These are phyloP conservation scores for Tryphoninae sp. DNA, from an alignment of 2,888 invertebrate species.

Conservation along the genomic window DNA sequence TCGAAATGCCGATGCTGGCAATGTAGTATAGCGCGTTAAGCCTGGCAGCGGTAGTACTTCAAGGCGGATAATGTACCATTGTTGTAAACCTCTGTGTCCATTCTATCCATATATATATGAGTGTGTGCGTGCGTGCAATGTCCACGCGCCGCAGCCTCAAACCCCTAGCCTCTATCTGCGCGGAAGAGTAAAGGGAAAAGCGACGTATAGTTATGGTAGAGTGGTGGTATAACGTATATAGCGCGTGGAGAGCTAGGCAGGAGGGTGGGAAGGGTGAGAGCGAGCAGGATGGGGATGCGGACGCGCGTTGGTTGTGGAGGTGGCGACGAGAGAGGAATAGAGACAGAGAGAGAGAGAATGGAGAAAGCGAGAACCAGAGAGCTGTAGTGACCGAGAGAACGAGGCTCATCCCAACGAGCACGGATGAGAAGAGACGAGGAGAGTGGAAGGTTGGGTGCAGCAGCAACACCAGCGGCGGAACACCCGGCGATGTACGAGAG, in stretches of 20 bases:
- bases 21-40: conserved; percentile 47
- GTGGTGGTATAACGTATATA: conserved; percentile 24
- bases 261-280: conserved; percentile 42
- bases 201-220: conserved; percentile 43
- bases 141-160: conserved; percentile 29
- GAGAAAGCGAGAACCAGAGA: conserved; percentile 55
- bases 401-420: conserved; percentile 48
- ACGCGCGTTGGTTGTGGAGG: conserved; percentile 48
- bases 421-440: conserved; percentile 46
- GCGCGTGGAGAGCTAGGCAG: background rate
- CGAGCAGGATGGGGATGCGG: conserved; percentile 32
- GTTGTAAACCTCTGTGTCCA: conserved; percentile 63
- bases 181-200: conserved; percentile 67
- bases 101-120: conserved; percentile 21
- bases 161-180: conserved; percentile 58
- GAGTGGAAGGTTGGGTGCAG: conserved; percentile 45
- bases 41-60: conserved; percentile 53
- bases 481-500: conserved; percentile 44
- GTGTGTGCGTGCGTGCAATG: conserved; percentile 56
- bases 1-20: conserved; percentile 47
- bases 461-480: conserved; percentile 37
- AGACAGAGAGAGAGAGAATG: conserved; percentile 57
- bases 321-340: conserved; percentile 63
- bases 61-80: conserved; percentile 74
- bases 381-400: conserved; percentile 56